These are phyloP conservation scores for Linyphia triangularis DNA, from an alignment of 2,888 invertebrate species.

Conservation along the genomic window DNA sequence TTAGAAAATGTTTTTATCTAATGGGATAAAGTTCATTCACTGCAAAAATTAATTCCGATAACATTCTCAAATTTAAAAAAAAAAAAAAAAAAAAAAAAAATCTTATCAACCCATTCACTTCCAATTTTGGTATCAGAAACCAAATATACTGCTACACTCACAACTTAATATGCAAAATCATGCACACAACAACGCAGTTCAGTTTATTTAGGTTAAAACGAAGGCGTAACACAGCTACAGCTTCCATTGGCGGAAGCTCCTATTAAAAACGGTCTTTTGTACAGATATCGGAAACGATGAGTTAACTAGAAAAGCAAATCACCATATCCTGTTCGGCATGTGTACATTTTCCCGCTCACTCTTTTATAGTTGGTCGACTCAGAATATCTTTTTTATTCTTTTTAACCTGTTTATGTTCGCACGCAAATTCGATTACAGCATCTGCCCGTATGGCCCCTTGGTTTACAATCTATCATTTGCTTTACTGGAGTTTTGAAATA, in stretches of 20 bases:
- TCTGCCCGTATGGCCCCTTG: neutral
- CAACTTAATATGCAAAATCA: constrained; percentile 31
- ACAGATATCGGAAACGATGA: neutral
- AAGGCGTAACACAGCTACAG: constrained; percentile 31
- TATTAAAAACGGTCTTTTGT: neutral
- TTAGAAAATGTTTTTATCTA: too few relatives aligned
- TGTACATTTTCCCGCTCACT: constrained; percentile 4
- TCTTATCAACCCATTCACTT: too few relatives aligned
- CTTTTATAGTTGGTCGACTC: neutral
- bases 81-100: too few relatives aligned
- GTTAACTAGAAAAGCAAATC: neutral
- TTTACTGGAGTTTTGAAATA: neutral
- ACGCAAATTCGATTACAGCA: constrained; percentile 34
- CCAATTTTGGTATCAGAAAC: too few relatives aligned
- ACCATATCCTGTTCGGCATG: constrained; percentile 13
- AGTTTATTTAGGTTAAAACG: constrained; percentile 35
- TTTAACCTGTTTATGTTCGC: constrained; percentile 33
- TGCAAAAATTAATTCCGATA: too few relatives aligned
- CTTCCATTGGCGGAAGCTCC: constrained; percentile 18
- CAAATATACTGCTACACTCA: neutral
- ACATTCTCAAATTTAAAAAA: too few relatives aligned
- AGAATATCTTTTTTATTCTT: neutral
- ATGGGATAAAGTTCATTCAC: too few relatives aligned
- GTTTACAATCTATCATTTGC: neutral
- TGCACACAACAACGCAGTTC: neutral